Percentiles rank a stretch among this genome's conserved stretches.
Evolutionary conservation across 2,797 vertebrate species (phyloP).

Genomic region (Rousettus madagascariensis): DNA sequence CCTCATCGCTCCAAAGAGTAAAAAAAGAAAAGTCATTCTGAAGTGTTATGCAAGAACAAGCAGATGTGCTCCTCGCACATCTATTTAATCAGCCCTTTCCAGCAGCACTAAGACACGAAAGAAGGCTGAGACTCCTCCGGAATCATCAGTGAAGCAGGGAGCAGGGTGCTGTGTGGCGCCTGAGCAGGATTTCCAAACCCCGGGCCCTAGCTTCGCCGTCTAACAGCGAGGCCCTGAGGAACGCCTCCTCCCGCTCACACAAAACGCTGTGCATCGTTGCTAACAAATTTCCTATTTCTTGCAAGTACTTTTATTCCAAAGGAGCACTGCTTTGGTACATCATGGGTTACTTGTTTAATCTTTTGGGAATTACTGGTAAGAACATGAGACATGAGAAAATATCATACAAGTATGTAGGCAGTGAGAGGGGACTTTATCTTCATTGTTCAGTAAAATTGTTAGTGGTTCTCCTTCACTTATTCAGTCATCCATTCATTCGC

Average conservation of each 20-base stretch:
- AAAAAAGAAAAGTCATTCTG: slow-evolving; percentile 57
- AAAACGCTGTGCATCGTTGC: neutral
- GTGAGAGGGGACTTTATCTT: neutral
- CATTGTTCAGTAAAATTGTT: neutral
- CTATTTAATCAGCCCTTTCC: slow-evolving; percentile 25
- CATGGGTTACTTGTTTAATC: neutral
- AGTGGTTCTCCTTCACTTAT: neutral
- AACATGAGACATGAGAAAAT: neutral
- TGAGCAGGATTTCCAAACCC: neutral
- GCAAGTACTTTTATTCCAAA: slow-evolving; percentile 13
- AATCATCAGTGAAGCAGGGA: neutral
- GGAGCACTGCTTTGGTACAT: neutral
- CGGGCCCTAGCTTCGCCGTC: rapidly evolving
- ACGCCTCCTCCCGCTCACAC: neutral
- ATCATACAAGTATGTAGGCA: neutral
- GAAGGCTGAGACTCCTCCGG: neutral
- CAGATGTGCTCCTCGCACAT: slow-evolving; percentile 14
- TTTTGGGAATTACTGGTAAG: neutral
- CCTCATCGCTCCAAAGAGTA: slow-evolving; percentile 61
- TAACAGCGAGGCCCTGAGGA: neutral
- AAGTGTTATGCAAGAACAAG: slow-evolving; percentile 57
- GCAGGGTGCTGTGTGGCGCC: neutral
- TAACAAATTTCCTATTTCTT: neutral
- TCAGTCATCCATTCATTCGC: neutral
- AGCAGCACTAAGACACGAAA: neutral